A percentile compares a stretch with the other conserved stretches of the same genome.
phyloP scores from a whole-genome alignment of 1,140 invertebrate species.

The Sesamia nonagrioides region DNA sequence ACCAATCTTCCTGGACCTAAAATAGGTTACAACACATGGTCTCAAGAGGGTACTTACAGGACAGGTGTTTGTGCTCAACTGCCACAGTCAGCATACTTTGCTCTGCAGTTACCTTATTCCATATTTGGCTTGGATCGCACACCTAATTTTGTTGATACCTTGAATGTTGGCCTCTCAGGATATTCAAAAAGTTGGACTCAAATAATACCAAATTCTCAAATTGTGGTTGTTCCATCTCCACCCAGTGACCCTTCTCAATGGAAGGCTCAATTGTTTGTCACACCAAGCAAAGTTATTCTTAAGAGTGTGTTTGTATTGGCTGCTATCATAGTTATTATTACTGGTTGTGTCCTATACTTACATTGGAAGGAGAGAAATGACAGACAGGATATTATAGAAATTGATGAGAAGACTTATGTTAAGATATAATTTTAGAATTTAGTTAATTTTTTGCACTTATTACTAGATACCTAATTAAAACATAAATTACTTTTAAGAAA shows the following conservation, averaged over 20 bases:
- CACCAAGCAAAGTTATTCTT: constrained; percentile 97
- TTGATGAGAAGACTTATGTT: constrained; percentile 82
- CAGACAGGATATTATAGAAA: constrained; percentile 93
- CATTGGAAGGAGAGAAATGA: constrained; percentile 99
- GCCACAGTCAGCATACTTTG: constrained; percentile 96
- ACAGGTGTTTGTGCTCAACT: constrained; percentile 94
- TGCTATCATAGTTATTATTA: constrained; percentile 95
- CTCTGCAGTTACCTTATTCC: constrained; percentile 97
- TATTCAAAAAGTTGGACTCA: constrained; percentile 94
- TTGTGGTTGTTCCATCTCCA: constrained; percentile 97
- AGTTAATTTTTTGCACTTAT: not conserved
- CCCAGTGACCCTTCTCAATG: constrained; percentile 93
- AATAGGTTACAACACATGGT: constrained; percentile 95
- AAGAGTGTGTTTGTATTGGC: constrained; percentile 96
- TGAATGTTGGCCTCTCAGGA: constrained; percentile 94
- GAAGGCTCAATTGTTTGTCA: constrained; percentile 98
- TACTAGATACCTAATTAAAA: not conserved
- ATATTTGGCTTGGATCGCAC: constrained; percentile 98
- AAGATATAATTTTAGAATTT: constrained; percentile 65
- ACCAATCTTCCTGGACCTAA: constrained; percentile 96
- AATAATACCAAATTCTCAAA: constrained; percentile 99
- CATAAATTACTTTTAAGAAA: constrained; percentile 1
- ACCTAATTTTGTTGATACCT: constrained; percentile 98
- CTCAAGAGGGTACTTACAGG: constrained; percentile 92
- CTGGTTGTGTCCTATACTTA: constrained; percentile 94